Evolutionary conservation across 1,140 invertebrate genomes (phyloP).

Genomic region (Pseudomyrmex sp.): DNA sequence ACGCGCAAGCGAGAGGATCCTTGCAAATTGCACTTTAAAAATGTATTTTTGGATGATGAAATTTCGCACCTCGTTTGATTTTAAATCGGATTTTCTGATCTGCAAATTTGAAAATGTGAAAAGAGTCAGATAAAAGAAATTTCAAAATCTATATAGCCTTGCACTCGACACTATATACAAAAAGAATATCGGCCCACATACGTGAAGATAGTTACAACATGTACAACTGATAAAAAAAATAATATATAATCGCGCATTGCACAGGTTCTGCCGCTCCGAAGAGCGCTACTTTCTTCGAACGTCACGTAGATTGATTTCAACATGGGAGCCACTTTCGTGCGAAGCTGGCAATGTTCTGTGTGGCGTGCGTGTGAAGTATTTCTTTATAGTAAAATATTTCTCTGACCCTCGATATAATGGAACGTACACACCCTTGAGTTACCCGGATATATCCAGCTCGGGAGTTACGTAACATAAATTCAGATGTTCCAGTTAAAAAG

Average conservation of each 20-base stretch:
- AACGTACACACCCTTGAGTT: neutral
- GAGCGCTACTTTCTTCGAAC: constrained; percentile 17
- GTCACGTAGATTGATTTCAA: constrained; percentile 42
- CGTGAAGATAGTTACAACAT: neutral
- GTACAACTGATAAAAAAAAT: neutral
- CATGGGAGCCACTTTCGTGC: neutral
- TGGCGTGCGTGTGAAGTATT: neutral
- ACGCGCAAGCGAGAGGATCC: neutral
- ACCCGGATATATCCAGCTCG: neutral
- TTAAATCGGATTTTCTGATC: neutral
- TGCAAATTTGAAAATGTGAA: neutral
- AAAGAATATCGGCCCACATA: neutral
- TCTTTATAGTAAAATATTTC: constrained; percentile 10
- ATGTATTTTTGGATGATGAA: neutral
- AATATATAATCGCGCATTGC: neutral
- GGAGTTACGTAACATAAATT: constrained; percentile 30
- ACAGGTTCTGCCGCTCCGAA: neutral
- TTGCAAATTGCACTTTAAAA: neutral
- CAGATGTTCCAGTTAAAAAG: constrained; percentile 5
- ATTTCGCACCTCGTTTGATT: neutral
- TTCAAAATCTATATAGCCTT: neutral
- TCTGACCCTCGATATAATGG: constrained; percentile 1
- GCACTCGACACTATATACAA: neutral
- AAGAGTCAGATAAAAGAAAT: neutral
- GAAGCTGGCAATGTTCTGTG: constrained; percentile 2